Evolutionary conservation across 2,888 invertebrate species (phyloP), one percentile per base, ranked within the genome.

Genomic region (Nasonovia ribisnigri): DNA sequence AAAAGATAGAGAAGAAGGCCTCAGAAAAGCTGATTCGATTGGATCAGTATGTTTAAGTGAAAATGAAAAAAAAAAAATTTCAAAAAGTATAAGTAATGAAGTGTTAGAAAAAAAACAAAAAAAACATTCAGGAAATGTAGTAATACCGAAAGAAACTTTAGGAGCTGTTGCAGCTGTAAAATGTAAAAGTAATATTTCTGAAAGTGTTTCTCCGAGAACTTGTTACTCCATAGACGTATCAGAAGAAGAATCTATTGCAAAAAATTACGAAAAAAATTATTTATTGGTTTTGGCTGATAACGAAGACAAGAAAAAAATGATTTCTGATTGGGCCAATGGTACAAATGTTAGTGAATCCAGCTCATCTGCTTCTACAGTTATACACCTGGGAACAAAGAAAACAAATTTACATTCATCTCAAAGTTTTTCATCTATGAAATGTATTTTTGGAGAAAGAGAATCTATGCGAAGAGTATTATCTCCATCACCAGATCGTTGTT

Each of bases 371-470:
- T 95, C 95, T n/a, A 95, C 95, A 26, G 95, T 95, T 29, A 95
- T 95, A 84, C 95, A 95, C 92, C 94, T 95, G 5, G 95, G 95
- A 20, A 91, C 94, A 29, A 94, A 94, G 24, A 93, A 89, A 42
- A 92, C 92, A 29, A 94, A 92, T 90, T 92, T 95, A 42, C 94
- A 94, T 48, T 94, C 95, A n/a, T 97, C 97, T 0, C 97, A 97
- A 95, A 97, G 97, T 1, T 97, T 97, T 95, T 96, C 98, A 60
- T 97, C 98, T 96, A 96, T 98, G 94, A 98, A 97, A 95, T 98
- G 98, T 95, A 96, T 98, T n/a, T 98, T 98, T 95, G 98, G 98
- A 0, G 98, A 98, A 95, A 96, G 96, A 51, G 97, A 97, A 95
- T 87, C 94, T 77, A 90, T 94, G 94, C 67, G 87, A 67, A 88